phyloP scores from a whole-genome alignment of 2,113 vertebrate genomes.

The Paradisaea rubra region DNA sequence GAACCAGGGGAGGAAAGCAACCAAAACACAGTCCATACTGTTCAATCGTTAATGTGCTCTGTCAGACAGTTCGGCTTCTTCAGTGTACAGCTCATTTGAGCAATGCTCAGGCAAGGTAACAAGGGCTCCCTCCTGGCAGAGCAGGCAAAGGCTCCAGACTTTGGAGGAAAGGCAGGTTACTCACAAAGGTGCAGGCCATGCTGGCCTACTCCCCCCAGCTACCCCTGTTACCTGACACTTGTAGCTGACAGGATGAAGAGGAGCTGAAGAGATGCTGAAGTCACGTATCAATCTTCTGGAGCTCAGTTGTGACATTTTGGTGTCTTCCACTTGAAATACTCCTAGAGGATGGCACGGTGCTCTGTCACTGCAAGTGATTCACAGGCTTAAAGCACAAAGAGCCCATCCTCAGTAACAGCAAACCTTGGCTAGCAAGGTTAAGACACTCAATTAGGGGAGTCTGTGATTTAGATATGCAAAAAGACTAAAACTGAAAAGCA shows the following conservation, averaged over 20 bases:
- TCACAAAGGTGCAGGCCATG: background rate
- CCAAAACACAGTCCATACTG: background rate
- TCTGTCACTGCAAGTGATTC: background rate
- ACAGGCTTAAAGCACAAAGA: background rate
- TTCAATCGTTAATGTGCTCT: background rate
- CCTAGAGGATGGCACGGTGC: background rate
- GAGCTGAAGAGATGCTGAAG: background rate
- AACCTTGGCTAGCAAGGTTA: background rate
- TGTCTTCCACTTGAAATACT: background rate
- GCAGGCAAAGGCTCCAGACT: background rate
- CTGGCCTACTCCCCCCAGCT: background rate
- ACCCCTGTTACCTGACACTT: background rate
- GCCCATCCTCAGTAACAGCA: background rate
- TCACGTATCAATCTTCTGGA: background rate
- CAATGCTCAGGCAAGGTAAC: background rate
- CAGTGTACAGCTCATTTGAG: background rate
- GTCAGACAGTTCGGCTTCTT: background rate
- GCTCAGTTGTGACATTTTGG: background rate
- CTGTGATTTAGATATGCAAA: background rate
- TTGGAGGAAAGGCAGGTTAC: background rate
- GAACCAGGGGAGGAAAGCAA: background rate
- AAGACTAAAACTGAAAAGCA: background rate
- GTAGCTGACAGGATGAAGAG: background rate
- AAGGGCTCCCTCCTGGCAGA: background rate
- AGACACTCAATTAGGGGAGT: background rate